Evolutionary conservation across 1,140 invertebrate species (phyloP).

Genomic region (Ditylenchus dipsaci): DNA sequence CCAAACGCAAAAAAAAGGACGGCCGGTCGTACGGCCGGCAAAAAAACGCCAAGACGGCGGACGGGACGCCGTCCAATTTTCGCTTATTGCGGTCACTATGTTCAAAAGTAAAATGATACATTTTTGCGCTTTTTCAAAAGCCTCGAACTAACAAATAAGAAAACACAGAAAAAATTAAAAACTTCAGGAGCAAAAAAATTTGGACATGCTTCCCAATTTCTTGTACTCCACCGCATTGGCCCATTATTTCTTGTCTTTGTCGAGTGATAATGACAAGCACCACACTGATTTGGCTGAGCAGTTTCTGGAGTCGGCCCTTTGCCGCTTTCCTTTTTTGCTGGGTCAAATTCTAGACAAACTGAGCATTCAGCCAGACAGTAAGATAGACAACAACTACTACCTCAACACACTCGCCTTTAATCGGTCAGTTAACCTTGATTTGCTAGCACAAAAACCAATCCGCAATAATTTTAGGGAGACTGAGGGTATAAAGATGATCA

Average conservation of each 20-base stretch:
- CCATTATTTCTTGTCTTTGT: constrained; percentile 29
- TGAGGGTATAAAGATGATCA: constrained; percentile 24
- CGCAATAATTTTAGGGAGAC: constrained; percentile 36
- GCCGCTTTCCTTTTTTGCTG: constrained; percentile 33
- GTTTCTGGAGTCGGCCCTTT: constrained; percentile 27
- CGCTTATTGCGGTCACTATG: too few species aligned
- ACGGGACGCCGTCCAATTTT: too few species aligned
- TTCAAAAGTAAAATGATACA: too few species aligned
- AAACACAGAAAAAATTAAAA: too few species aligned
- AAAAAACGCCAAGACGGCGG: too few species aligned
- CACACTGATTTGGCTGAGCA: constrained; percentile 11
- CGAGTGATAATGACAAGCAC: constrained; percentile 11
- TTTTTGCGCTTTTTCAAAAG: too few species aligned
- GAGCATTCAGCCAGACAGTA: constrained; percentile 21
- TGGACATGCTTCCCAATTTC: constrained; percentile 45
- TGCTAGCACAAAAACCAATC: too few species aligned
- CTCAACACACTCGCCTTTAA: constrained; percentile 24
- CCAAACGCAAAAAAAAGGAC: too few species aligned
- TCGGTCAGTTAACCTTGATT: constrained; percentile 9
- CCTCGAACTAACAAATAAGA: too few species aligned
- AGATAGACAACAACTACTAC: constrained; percentile 17
- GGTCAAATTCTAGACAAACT: constrained; percentile 30
- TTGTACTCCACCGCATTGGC: constrained; percentile 38
- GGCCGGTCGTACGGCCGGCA: too few species aligned
- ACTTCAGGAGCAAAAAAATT: constrained; percentile 29